phyloP scores from a whole-genome alignment of 2,888 invertebrate species.

The Trachelus tabidus region DNA sequence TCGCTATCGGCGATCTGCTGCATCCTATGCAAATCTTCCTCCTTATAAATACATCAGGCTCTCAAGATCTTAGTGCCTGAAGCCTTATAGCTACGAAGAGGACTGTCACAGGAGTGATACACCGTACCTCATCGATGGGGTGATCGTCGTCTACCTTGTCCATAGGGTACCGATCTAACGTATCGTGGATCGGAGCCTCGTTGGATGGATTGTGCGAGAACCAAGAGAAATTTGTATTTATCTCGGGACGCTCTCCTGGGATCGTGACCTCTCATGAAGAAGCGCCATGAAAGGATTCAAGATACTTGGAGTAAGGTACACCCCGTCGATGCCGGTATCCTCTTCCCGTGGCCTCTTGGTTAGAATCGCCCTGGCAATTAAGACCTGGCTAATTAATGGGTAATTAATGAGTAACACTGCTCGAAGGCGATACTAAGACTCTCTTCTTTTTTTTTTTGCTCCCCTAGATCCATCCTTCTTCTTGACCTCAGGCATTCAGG shows the following conservation, averaged over 20 bases:
- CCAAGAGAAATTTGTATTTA: neutral
- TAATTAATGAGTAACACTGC: conserved; percentile 64
- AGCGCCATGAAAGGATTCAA: neutral
- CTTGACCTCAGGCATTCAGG: neutral
- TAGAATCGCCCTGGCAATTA: conserved; percentile 49
- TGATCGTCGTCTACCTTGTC: neutral
- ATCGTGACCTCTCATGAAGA: neutral
- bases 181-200: neutral
- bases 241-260: neutral
- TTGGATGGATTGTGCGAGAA: neutral
- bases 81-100: neutral
- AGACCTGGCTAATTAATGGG: conserved; percentile 63
- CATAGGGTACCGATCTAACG: neutral
- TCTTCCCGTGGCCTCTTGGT: neutral
- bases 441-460: neutral
- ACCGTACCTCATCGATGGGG: neutral
- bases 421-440: conserved; percentile 49
- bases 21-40: conserved; percentile 65
- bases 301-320: neutral
- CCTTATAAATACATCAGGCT: conserved; percentile 66
- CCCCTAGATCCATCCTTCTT: neutral
- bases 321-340: neutral
- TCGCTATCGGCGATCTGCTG: conserved; percentile 40
- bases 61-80: conserved; percentile 3
- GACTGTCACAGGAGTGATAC: neutral